Conservation (phyloP, 2,888 invertebrate species). For the Prosopocoilus inquinatus region DNA sequence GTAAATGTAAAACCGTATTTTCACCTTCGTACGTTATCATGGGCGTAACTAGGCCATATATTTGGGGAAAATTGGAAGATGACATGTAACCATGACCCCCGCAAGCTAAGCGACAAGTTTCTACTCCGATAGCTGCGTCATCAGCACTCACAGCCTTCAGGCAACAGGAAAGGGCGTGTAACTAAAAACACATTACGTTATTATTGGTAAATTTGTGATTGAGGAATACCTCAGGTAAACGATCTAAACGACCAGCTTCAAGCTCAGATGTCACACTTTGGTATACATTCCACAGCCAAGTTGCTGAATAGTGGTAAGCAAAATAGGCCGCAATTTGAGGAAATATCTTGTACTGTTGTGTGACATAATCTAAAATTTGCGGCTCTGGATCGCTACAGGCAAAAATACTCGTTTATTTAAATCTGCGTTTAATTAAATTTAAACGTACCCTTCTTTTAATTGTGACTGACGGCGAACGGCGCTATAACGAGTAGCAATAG, state of each 20-base stretch:
- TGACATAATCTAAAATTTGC: conserved; percentile 89
- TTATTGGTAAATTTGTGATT: not conserved
- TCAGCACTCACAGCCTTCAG: conserved; percentile 84
- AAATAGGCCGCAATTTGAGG: conserved; percentile 79
- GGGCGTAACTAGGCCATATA: conserved; percentile 82
- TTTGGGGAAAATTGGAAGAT: conserved; percentile 81
- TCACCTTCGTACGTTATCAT: conserved; percentile 96
- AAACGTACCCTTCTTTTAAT: conserved; percentile 68
- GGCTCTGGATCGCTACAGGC: conserved; percentile 72
- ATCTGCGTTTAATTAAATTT: not conserved
- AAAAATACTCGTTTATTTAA: conserved; percentile 27
- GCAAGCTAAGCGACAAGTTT: conserved; percentile 83
- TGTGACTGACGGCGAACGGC: conserved; percentile 88
- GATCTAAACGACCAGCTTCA: conserved; percentile 76
- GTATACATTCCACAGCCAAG: conserved; percentile 82
- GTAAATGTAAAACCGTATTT: conserved; percentile 89
- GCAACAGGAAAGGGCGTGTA: conserved; percentile 89
- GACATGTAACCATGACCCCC: conserved; percentile 96
- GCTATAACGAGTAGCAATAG: conserved; percentile 88
- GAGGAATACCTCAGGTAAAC: conserved; percentile 72
- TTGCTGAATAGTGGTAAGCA: conserved; percentile 73
- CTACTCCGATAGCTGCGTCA: conserved; percentile 73
- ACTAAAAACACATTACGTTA: conserved; percentile 52
- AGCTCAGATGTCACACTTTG: conserved; percentile 78
- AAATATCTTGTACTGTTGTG: conserved; percentile 91